Evolutionary conservation across 2,888 invertebrate genomes (phyloP).

Genomic region (Cosmia pyralina): DNA sequence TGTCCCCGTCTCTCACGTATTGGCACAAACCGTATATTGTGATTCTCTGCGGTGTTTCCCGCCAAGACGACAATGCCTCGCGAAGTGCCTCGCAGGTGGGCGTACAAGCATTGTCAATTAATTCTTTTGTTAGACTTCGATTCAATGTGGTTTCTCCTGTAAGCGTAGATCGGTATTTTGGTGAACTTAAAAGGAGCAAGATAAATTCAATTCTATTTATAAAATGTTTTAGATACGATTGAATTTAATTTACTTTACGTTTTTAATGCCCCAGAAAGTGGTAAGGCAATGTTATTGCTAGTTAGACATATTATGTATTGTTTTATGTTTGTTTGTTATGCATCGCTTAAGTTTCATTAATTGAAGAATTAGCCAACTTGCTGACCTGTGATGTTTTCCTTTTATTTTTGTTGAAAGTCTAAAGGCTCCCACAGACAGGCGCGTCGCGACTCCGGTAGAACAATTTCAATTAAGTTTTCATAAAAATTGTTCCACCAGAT

Average conservation of each 20-base stretch:
- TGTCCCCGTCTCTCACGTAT: conserved; percentile 1
- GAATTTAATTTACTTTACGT: not conserved
- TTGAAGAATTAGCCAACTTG: not conserved
- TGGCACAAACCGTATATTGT: conserved; percentile 31
- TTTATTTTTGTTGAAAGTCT: not conserved
- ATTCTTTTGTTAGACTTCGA: conserved; percentile 33
- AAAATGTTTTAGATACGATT: not conserved
- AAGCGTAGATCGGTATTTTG: conserved; percentile 11
- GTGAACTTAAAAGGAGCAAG: not conserved
- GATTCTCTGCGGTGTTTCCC: conserved; percentile 35
- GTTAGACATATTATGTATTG: not conserved
- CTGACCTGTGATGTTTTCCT: not conserved
- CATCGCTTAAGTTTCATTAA: not conserved
- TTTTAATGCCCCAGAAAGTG: not conserved
- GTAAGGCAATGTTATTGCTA: not conserved
- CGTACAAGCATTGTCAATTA: conserved; percentile 32
- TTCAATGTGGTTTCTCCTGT: conserved; percentile 3
- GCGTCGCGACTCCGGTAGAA: too few species aligned
- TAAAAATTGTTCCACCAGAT: too few species aligned
- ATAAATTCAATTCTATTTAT: not conserved
- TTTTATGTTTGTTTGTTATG: not conserved
- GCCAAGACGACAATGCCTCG: conserved; percentile 32
- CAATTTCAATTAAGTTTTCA: too few species aligned
- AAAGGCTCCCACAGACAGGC: too few species aligned
- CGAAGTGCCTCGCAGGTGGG: conserved; percentile 38